A percentile compares a stretch with the other conserved stretches of the same genome.
These are phyloP conservation scores for Mesorhabditis spiculigera DNA, from an alignment of 2,888 invertebrate species.

Conservation along the genomic window DNA sequence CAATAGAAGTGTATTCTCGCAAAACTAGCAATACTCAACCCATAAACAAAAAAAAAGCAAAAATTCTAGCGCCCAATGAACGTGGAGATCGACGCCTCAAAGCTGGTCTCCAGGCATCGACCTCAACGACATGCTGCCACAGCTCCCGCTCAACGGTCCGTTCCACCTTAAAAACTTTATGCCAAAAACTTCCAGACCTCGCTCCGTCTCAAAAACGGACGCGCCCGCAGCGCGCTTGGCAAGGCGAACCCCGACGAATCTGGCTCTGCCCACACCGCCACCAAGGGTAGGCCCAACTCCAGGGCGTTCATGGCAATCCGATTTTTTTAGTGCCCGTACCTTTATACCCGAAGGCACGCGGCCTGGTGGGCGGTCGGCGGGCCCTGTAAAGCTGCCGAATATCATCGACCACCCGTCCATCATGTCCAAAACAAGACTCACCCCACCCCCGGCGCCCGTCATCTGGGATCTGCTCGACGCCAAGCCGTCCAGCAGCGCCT, in stretches of 20 bases:
- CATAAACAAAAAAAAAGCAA: too few species aligned
- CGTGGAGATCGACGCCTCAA: conserved; percentile 25
- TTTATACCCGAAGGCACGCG: not conserved
- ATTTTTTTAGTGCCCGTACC: not conserved
- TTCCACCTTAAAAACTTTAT: not conserved
- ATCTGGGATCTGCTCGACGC: too few species aligned
- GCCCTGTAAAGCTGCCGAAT: not conserved
- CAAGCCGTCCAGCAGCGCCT: not conserved
- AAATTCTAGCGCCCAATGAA: conserved; percentile 7
- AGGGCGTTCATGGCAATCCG: not conserved
- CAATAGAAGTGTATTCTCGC: too few species aligned
- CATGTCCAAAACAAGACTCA: too few species aligned
- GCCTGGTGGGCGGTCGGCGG: not conserved
- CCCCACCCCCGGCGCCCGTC: too few species aligned
- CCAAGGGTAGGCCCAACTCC: not conserved
- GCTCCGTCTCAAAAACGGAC: conserved; percentile 50
- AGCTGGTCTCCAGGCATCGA: not conserved
- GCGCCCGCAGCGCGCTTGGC: conserved; percentile 55
- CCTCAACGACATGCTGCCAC: not conserved
- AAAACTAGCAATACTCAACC: too few species aligned
- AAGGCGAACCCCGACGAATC: conserved; percentile 7
- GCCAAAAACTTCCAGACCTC: conserved; percentile 21
- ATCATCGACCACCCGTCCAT: not conserved
- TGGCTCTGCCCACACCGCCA: not conserved
- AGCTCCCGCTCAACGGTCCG: not conserved